A percentile compares a stretch with the other conserved stretches of the same genome.
phyloP scores from a whole-genome alignment of 2,888 invertebrate genomes.

The Bruchidius siliquastri region DNA sequence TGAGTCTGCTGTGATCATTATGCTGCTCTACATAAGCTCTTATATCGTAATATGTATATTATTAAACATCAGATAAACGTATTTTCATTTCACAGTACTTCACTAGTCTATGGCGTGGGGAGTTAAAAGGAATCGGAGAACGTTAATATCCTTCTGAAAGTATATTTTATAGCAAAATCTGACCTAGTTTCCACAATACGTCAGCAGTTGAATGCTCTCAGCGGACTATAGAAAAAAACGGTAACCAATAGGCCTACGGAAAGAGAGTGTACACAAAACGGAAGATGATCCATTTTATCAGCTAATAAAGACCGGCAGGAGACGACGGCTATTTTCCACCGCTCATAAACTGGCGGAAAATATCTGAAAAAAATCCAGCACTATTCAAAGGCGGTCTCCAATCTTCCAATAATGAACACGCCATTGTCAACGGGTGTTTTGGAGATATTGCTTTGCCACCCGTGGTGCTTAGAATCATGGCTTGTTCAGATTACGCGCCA shows the following conservation, averaged over 20 bases:
- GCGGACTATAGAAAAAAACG: not conserved
- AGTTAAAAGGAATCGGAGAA: no score
- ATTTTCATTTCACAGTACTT: no score
- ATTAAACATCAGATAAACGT: no score
- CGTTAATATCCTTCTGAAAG: no score
- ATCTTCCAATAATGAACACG: not conserved
- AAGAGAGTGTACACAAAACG: not conserved
- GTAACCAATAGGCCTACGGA: not conserved
- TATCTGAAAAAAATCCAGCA: not conserved
- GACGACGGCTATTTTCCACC: not conserved
- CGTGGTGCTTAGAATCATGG: not conserved
- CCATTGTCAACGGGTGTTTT: not conserved
- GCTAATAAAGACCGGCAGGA: not conserved
- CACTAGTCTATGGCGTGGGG: no score
- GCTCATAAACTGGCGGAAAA: not conserved
- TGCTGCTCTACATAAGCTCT: no score
- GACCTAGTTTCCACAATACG: not conserved
- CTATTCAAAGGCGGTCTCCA: not conserved
- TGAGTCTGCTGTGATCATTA: no score
- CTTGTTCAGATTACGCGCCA: not conserved
- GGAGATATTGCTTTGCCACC: not conserved
- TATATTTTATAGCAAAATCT: not conserved
- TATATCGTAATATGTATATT: no score
- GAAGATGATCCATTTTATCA: not conserved
- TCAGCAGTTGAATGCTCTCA: not conserved